Conservation (phyloP, 2,113 vertebrate genomes). For the Caloenas nicobarica region DNA sequence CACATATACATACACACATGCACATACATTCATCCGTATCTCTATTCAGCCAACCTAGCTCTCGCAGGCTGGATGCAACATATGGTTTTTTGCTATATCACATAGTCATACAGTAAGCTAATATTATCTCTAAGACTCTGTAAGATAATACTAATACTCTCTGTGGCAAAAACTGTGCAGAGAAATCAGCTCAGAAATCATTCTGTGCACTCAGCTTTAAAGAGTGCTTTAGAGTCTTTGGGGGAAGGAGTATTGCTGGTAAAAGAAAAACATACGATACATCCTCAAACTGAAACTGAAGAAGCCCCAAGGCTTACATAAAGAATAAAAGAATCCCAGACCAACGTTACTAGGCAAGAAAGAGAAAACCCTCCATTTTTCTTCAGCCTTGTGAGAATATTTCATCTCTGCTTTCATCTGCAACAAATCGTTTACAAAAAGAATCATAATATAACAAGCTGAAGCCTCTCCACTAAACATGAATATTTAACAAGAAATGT, state of each 20-base stretch:
- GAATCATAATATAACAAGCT: background rate
- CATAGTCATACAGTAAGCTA: slow-evolving; percentile 27
- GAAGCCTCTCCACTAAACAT: background rate
- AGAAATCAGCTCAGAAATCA: slow-evolving; percentile 46
- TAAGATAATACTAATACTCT: slow-evolving; percentile 54
- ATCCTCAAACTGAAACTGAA: slow-evolving; percentile 45
- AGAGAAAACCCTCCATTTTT: background rate
- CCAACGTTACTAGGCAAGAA: background rate
- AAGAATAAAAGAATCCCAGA: slow-evolving; percentile 24
- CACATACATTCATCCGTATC: background rate
- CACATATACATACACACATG: background rate
- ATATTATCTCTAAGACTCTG: slow-evolving; percentile 58
- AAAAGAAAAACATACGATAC: slow-evolving; percentile 51
- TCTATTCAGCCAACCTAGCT: background rate
- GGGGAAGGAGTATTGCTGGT: background rate
- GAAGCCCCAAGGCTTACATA: slow-evolving; percentile 37
- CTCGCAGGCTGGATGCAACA: background rate
- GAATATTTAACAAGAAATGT: background rate
- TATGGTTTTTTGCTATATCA: slow-evolving; percentile 47
- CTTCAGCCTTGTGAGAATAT: background rate
- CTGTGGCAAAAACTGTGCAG: background rate
- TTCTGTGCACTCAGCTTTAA: slow-evolving; percentile 10
- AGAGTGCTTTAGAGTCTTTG: slow-evolving; percentile 8
- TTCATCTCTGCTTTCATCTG: background rate
- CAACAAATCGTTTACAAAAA: background rate